A percentile compares a stretch with the other conserved stretches of the same genome.
These are phyloP conservation scores for Neolamprologus modestus DNA, from an alignment of 2,113 vertebrate genomes.

Conservation along the genomic window DNA sequence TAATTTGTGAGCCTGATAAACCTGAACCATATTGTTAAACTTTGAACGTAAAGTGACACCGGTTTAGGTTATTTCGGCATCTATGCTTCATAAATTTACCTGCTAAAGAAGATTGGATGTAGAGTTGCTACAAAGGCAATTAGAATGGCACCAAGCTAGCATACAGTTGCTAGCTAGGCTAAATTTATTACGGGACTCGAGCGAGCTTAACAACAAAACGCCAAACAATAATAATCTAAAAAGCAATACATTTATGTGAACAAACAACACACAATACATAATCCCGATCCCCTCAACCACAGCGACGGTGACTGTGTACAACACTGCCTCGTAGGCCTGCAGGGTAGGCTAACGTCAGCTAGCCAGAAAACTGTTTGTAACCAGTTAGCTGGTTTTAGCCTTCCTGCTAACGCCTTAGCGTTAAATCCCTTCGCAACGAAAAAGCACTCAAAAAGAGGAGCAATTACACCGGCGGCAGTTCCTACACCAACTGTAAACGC, in stretches of 20 bases:
- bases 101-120: neutral
- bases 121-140: slow-evolving; percentile 58
- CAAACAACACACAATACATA: neutral
- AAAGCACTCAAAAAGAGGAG: neutral
- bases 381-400: slow-evolving; percentile 34
- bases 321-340: neutral
- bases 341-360: slow-evolving; percentile 23
- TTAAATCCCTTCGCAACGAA: slow-evolving; percentile 20
- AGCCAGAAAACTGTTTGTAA: neutral
- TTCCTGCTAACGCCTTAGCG: slow-evolving; percentile 34
- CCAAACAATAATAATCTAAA: neutral
- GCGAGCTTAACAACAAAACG: neutral
- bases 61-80: neutral
- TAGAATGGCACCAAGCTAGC: slow-evolving; percentile 48
- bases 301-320: neutral
- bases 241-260: neutral
- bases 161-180: slow-evolving; percentile 12
- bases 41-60: neutral
- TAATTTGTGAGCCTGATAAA: neutral
- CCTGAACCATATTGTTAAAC: neutral
- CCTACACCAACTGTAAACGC: neutral
- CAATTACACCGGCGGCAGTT: neutral
- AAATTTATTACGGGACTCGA: neutral
- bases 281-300: neutral
- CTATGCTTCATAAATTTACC: neutral